Evolutionary conservation across 2,888 invertebrate genomes (phyloP).

Genomic region (Tenthredo scrophulariae): DNA sequence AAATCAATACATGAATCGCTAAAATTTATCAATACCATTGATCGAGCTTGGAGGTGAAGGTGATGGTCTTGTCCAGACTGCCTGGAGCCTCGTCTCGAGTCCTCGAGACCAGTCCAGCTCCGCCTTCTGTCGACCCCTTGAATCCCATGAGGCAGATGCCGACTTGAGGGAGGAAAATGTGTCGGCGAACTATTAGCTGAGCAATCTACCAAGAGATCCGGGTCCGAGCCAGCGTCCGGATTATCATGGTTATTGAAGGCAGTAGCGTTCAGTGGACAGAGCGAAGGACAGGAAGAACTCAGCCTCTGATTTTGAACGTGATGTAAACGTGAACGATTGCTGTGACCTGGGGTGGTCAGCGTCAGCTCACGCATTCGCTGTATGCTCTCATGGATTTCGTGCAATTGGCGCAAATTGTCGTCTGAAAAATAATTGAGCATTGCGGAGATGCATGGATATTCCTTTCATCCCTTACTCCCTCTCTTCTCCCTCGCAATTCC

Average conservation of each 20-base stretch:
- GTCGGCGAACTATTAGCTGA: conserved; percentile 79
- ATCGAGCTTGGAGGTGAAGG: conserved; percentile 74
- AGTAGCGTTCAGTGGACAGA: conserved; percentile 74
- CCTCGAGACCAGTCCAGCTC: conserved; percentile 94
- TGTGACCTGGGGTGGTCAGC: conserved; percentile 72
- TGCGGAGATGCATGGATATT: not conserved
- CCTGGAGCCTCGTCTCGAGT: conserved; percentile 76
- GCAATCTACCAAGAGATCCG: conserved; percentile 78
- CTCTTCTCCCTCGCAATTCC: not conserved
- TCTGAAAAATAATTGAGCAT: conserved; percentile 78
- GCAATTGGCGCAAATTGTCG: conserved; percentile 87
- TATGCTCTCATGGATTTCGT: conserved; percentile 87
- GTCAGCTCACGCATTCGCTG: conserved; percentile 88
- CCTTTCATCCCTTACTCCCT: not conserved
- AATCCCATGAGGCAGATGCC: conserved; percentile 78
- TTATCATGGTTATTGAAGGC: conserved; percentile 78
- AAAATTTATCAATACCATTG: conserved; percentile 65
- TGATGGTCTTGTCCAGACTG: conserved; percentile 71
- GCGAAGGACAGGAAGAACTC: conserved; percentile 87
- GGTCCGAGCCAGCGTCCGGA: conserved; percentile 79
- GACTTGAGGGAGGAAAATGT: conserved; percentile 71
- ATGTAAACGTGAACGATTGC: conserved; percentile 66
- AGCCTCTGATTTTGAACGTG: conserved; percentile 80
- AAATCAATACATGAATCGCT: not conserved
- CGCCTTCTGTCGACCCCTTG: conserved; percentile 84